A percentile compares a stretch with the other conserved stretches of the same genome.
Evolutionary conservation across 2,888 invertebrate genomes (phyloP).

Genomic region (Coenonympha arcania): DNA sequence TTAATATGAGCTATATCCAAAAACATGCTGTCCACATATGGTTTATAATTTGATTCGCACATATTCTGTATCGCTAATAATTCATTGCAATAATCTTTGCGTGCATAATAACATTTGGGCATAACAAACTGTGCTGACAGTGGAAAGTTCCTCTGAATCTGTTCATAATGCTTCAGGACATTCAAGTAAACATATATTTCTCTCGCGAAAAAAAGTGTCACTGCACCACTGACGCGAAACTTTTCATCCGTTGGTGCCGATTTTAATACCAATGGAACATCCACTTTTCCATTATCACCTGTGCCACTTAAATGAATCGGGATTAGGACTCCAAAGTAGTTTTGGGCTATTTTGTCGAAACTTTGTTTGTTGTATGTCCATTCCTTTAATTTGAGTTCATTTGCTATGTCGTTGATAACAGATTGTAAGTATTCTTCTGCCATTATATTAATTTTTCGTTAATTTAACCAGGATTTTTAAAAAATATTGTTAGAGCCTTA

Average conservation of each 20-base stretch:
- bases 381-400: slow-evolving; percentile 20
- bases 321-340: slow-evolving; percentile 59
- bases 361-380: slow-evolving; percentile 38
- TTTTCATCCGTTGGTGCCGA: slow-evolving; percentile 58
- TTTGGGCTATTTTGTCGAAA: slow-evolving; percentile 54
- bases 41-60: slow-evolving; percentile 44
- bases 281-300: slow-evolving; percentile 24
- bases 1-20: slow-evolving; percentile 50
- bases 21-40: slow-evolving; percentile 41
- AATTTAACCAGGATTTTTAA: neutral
- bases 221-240: slow-evolving; percentile 57
- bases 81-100: slow-evolving; percentile 52
- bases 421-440: slow-evolving; percentile 14
- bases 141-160: slow-evolving; percentile 36
- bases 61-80: slow-evolving; percentile 55
- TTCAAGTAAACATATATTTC: slow-evolving; percentile 56
- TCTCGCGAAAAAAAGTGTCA: slow-evolving; percentile 51
- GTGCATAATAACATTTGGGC: slow-evolving; percentile 49
- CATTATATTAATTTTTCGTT: slow-evolving; percentile 12
- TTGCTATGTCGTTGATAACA: slow-evolving; percentile 15
- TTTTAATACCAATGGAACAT: slow-evolving; percentile 49
- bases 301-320: slow-evolving; percentile 45
- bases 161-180: slow-evolving; percentile 41
- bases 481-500: neutral
- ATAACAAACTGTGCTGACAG: slow-evolving; percentile 32